Percentiles rank a stretch among this genome's conserved stretches.
These are phyloP conservation scores for Petrophora chlorosata DNA, from an alignment of 2,888 invertebrate genomes.

Conservation along the genomic window DNA sequence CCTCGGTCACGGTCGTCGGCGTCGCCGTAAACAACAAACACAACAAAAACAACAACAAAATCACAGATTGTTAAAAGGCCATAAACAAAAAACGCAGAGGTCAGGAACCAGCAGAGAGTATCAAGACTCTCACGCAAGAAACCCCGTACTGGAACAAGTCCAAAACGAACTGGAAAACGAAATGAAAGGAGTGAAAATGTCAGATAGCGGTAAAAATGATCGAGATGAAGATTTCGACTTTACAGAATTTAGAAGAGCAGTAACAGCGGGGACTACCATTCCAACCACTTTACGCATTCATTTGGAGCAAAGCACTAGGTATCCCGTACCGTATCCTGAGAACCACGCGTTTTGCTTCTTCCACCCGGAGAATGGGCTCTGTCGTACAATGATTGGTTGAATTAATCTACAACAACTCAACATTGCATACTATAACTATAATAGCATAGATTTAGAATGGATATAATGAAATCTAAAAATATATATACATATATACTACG, in stretches of 20 bases:
- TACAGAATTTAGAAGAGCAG: neutral
- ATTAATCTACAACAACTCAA: too few relatives aligned
- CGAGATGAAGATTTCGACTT: too few relatives aligned
- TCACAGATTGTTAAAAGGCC: neutral
- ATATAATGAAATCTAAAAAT: too few relatives aligned
- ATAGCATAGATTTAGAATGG: too few relatives aligned
- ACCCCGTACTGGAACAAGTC: conserved; percentile 34
- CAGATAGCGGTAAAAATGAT: neutral
- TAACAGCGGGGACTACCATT: neutral
- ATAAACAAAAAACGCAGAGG: neutral
- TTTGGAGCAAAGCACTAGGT: conserved; percentile 52
- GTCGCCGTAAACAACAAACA: too few relatives aligned
- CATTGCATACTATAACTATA: too few relatives aligned
- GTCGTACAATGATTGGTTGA: conserved; percentile 50
- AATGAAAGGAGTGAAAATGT: conserved; percentile 22
- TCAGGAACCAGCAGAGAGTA: neutral
- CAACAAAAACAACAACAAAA: too few relatives aligned
- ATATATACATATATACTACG: too few relatives aligned
- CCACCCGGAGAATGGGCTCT: conserved; percentile 54
- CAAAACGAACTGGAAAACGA: conserved; percentile 44
- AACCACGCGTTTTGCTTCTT: conserved; percentile 61
- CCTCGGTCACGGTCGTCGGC: too few relatives aligned
- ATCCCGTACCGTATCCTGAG: conserved; percentile 55
- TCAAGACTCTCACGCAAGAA: neutral
- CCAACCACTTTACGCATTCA: conserved; percentile 46